phyloP scores from a whole-genome alignment of 2,113 vertebrate species.

The Istiophorus platypterus region DNA sequence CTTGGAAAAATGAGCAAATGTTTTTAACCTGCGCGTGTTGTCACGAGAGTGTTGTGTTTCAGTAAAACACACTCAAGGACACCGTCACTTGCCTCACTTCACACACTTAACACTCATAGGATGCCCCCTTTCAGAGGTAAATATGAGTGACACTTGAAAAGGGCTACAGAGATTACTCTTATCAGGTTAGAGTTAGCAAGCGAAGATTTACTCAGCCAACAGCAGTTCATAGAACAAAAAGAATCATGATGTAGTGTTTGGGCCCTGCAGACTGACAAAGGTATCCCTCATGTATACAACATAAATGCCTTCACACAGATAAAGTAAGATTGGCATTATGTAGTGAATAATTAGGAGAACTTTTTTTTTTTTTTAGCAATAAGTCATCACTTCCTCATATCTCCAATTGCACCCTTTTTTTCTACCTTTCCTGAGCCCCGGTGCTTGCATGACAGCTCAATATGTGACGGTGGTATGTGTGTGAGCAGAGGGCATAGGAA shows the following conservation, averaged over 20 bases:
- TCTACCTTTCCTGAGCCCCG: conserved; percentile 36
- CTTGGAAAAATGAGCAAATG: conserved; percentile 57
- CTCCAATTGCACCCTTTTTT: conserved; percentile 13
- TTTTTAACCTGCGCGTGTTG: conserved; percentile 67
- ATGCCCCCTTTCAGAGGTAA: conserved; percentile 7
- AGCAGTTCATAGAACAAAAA: conserved; percentile 9
- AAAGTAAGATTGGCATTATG: conserved; percentile 42
- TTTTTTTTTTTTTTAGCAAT: conserved; percentile 41
- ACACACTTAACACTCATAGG: conserved; percentile 45
- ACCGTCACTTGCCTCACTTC: conserved; percentile 66
- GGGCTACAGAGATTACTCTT: conserved; percentile 72
- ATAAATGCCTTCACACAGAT: conserved; percentile 45
- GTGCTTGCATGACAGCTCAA: conserved; percentile 64
- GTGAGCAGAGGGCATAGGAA: conserved; percentile 44
- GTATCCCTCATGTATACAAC: not conserved
- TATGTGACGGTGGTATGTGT: conserved; percentile 41
- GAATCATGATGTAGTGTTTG: conserved; percentile 14
- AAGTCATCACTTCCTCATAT: conserved; percentile 41
- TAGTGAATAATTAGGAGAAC: conserved; percentile 29
- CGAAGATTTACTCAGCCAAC: conserved; percentile 30
- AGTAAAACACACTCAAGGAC: conserved; percentile 55
- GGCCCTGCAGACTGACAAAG: conserved; percentile 35
- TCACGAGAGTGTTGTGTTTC: conserved; percentile 63
- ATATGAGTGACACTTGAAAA: conserved; percentile 70
- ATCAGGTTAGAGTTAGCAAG: conserved; percentile 48